Evolutionary conservation across 2,113 vertebrate species (phyloP), one percentile per base, ranked within the genome.

Genomic region (Perca fluviatilis): DNA sequence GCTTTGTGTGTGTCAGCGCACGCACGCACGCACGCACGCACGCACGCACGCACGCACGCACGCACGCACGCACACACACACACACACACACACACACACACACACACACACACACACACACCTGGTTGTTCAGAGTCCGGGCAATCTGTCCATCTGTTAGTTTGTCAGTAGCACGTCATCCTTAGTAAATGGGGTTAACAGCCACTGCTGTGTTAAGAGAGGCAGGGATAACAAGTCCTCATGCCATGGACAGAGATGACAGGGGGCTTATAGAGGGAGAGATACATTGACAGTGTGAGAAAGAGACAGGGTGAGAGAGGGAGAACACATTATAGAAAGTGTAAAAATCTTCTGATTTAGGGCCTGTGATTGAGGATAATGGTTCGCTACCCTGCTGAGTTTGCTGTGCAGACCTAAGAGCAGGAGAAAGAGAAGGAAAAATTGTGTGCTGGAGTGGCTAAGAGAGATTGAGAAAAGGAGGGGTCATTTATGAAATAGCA

Each of bases 121-220:
- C 47, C 10, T 74, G 79, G 67, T 75, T 79, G 36, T 73, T 80
- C 64, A 79, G 61, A 73, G 71, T 80, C 16, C n/a, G 49, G 75
- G 70, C 88, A 90, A 83, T 84, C 82, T 91, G 87, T 90, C 88
- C 88, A 80, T 92, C 81, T 91, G 85, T 87, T 82, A 46, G 62
- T 83, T 82, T 92, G 89, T 83, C 85, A 87, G 71, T 77, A 79
- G 57, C 75, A 74, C 1, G 50, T 88, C 87, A 83, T 90, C 79
- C 62, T 81, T 80, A 78, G 78, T 87, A 91, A 92, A 90, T 87
- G 83, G 88, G 91, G 91, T 93, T 94, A 94, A 93, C 87, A 88
- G 80, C 82, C 53, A 81, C 80, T 74, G 82, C 88, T 87, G 79
- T 77, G 89, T 82, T 80, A 85, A 81, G 78, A 93, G 82, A 81